Evolutionary conservation across 2,888 invertebrate genomes (phyloP), one percentile per base, ranked within the genome.

Genomic region (Drosophila setosimentum): DNA sequence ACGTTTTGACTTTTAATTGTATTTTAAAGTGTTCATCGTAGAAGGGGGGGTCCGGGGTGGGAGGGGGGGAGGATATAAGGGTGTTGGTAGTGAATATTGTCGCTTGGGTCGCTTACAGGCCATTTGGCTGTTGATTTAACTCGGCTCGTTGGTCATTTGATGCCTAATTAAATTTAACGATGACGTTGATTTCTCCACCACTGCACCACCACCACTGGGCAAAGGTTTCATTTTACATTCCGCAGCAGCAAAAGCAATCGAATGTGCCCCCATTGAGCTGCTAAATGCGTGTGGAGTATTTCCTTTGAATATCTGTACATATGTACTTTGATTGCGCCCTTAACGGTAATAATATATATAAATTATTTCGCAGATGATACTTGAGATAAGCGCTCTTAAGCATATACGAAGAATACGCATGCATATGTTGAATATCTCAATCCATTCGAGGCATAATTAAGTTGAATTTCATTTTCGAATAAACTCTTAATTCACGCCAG

Each of bases 161-260:
- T 89, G 91, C 91, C 89, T 91, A 91, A 91, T 91, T 91, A 91
- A 91, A 90, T 91, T 86, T 91, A 91, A 91, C 89, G 91, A 91
- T 84, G 82, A 83, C 80, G 85, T 76, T 83, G 77, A 88, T 78
- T 84, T 74, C 80, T 75, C 37, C 49, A 54, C 35, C 67, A 57
- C 45, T 48, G 37, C 51, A 50, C 49, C 30, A 45, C 51, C 51
- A 50, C 49, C 30, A 45, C 51, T 30, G 61, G 49, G 16, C 37
- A 29, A n/a, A 29, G 57, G 79, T 82, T 59, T 82, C 40, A 61
- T 73, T 74, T 83, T 84, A 74, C 84, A 76, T 55, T 65, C 27
- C 30, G 32, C 49, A 37, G 40, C 29, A 57, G 40, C 40, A 16
- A 21, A 30, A 40, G 57, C 68, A 73, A 73, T 73, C 40, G 42